Base-by-base conservation (phyloP, 1,140 invertebrate genomes). In the Cotesia glomerata region DNA sequence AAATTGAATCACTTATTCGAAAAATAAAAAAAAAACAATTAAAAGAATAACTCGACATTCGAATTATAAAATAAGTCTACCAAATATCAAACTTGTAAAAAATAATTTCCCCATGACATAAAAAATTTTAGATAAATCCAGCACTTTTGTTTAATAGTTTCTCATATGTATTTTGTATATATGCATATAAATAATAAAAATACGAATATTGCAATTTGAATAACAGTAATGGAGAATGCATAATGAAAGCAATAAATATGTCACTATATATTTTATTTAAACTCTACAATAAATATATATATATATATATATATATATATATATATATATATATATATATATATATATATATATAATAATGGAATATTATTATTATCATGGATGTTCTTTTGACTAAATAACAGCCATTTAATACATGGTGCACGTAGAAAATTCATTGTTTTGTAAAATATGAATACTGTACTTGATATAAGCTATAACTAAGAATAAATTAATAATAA, bases 401-500 rank as follows among this genome's bases (percentile, higher is more conserved):
- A n/a, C 13, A 54, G 13, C 13, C 52, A 54, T 54, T 54, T 54
- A 54, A 54, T 36, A 56, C 32, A 36, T 34, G 26, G 54, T 68
- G 65, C 65, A 68, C n/a, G 34, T 32, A 16, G 54, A 34, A 16
- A 52, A 14, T 56, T 52, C 35, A 34, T 72, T 64, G 58, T 72
- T 72, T 71, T 74, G 71, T 74, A 71, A 51, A 51, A 74, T 18
- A 71, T 71, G 71, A 71, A 68, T 74, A 69, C 7, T 62, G 39
- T 36, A 71, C 32, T 51, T 61, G 36, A 14, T 58, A 56, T 36
- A 68, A 26, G 26, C 26, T 26, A 26, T 26, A 26, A 26, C 13
- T 58, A 34, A 26, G 26, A 65, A 62, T 51, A 39, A 39, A 64
- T 26, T 36, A 72, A 63, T 72, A 68, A 66, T 75, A 72, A 59